A percentile compares a stretch with the other conserved stretches of the same genome.
These are phyloP conservation scores for Hippolais icterina DNA, from an alignment of 2,113 vertebrate species.

Conservation along the genomic window DNA sequence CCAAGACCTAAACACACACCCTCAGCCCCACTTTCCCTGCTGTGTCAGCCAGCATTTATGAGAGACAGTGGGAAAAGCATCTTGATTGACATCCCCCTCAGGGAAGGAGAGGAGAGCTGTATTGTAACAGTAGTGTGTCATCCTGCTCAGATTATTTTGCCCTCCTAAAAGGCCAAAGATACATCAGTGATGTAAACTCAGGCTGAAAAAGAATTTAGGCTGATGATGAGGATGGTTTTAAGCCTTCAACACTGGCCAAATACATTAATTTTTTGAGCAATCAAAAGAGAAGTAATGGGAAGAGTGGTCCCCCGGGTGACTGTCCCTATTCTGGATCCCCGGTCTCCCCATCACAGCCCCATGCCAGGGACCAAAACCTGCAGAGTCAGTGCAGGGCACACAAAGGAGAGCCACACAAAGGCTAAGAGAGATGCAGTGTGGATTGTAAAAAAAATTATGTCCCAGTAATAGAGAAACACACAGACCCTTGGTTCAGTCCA, in stretches of 20 bases:
- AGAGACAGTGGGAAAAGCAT: background rate
- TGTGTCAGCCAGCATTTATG: background rate
- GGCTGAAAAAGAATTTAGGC: background rate
- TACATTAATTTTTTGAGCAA: background rate
- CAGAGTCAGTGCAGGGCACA: background rate
- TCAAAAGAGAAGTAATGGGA: background rate
- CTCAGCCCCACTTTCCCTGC: background rate
- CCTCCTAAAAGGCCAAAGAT: background rate
- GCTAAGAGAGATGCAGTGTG: background rate
- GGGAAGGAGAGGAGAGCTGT: background rate
- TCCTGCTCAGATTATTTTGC: background rate
- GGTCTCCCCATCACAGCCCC: background rate
- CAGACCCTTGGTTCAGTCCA: slow-evolving; percentile 40
- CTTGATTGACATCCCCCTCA: background rate
- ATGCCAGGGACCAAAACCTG: background rate
- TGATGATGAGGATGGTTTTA: background rate
- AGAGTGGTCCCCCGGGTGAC: fast-evolving
- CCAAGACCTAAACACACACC: fast-evolving
- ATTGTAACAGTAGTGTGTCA: background rate
- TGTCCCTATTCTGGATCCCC: fast-evolving
- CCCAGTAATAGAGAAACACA: slow-evolving; percentile 54
- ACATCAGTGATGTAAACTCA: background rate
- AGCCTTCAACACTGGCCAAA: background rate
- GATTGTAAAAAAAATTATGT: slow-evolving; percentile 64
- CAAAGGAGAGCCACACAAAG: background rate